phyloP scores from a whole-genome alignment of 2,113 vertebrate species.

The Chaenocephalus aceratus region DNA sequence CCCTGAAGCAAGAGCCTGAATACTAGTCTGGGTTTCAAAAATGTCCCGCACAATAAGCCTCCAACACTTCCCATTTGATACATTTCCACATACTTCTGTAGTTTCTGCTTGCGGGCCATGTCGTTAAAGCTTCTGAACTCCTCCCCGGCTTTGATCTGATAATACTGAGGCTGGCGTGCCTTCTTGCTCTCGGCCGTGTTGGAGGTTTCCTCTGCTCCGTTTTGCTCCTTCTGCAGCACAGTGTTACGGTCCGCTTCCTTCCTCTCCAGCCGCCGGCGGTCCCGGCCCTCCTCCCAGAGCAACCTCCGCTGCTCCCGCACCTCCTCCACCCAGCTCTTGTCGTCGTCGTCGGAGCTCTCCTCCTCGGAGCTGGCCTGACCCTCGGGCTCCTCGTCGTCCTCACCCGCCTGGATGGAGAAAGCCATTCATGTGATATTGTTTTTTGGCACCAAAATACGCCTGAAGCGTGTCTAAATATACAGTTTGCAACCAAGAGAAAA shows the following conservation, averaged over 20 bases:
- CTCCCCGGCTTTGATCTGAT: slow-evolving; percentile 96
- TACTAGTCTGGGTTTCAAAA: neutral
- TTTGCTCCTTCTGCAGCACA: slow-evolving; percentile 76
- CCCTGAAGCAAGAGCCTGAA: slow-evolving; percentile 2
- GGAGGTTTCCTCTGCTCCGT: slow-evolving; percentile 17
- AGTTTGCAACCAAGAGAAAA: neutral
- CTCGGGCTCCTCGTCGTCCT: slow-evolving; percentile 91
- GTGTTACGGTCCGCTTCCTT: slow-evolving; percentile 89
- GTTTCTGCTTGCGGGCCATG: slow-evolving; percentile 89
- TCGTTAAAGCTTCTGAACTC: slow-evolving; percentile 96
- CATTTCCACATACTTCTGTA: slow-evolving; percentile 90
- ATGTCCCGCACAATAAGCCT: neutral
- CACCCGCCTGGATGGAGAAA: slow-evolving; percentile 57
- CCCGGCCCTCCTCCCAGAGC: slow-evolving; percentile 87
- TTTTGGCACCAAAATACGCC: neutral
- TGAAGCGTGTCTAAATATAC: neutral
- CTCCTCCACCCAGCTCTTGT: slow-evolving; percentile 97
- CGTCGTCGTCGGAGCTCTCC: slow-evolving; percentile 97
- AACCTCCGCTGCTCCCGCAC: slow-evolving; percentile 94
- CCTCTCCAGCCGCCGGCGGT: slow-evolving; percentile 84
- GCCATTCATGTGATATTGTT: neutral
- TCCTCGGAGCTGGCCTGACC: slow-evolving; percentile 95
- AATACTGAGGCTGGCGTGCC: slow-evolving; percentile 89
- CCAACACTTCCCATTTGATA: neutral
- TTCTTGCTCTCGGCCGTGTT: slow-evolving; percentile 38